phyloP scores from a whole-genome alignment of 2,888 invertebrate species.

The Lasius platythorax region DNA sequence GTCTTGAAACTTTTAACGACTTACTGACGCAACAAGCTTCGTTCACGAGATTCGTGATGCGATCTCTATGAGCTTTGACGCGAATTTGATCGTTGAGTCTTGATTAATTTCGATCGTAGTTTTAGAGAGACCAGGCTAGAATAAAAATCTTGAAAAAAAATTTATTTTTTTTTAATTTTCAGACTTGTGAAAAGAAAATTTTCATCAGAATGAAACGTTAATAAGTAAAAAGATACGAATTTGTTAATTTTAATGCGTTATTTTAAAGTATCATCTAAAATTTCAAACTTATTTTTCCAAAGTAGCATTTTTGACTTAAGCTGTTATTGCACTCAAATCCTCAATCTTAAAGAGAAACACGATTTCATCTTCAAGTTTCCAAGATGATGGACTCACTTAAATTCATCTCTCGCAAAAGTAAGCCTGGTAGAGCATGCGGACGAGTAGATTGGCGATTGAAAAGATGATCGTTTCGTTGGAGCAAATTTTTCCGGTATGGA shows the following conservation, averaged over 20 bases:
- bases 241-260: not conserved
- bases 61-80: constrained; percentile 60
- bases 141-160: not conserved
- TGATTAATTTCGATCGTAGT: constrained; percentile 13
- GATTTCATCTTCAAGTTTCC: constrained; percentile 18
- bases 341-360: constrained; percentile 10
- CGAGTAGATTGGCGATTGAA: constrained; percentile 60
- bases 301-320: not conserved
- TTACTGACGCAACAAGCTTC: constrained; percentile 50
- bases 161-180: not conserved
- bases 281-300: not conserved
- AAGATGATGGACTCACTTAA: constrained; percentile 13
- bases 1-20: constrained; percentile 75
- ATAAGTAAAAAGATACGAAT: not conserved
- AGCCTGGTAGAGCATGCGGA: constrained; percentile 7
- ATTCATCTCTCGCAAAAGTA: constrained; percentile 23
- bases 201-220: not conserved
- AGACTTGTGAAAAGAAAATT: not conserved
- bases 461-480: constrained; percentile 55
- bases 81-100: constrained; percentile 66
- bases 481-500: constrained; percentile 48
- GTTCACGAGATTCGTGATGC: constrained; percentile 61
- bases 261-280: not conserved
- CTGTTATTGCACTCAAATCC: constrained; percentile 16
- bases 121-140: not conserved